Percentiles rank a stretch among this genome's conserved stretches.
phyloP scores from a whole-genome alignment of 2,888 invertebrate species.

The Volucella bombylans region DNA sequence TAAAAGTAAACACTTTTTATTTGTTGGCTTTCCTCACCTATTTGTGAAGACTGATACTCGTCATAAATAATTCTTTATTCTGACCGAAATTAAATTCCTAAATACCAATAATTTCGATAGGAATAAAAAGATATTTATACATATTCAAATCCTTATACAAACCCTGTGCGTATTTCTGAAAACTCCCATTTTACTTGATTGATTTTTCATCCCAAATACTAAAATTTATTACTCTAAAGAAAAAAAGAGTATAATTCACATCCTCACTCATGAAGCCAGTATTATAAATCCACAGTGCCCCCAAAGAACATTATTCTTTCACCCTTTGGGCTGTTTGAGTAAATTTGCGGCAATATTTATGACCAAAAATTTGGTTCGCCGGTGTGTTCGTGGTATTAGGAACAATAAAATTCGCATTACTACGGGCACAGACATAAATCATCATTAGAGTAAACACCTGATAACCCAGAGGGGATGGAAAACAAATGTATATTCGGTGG shows the following conservation, averaged over 20 bases:
- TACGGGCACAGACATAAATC: slow-evolving; percentile 42
- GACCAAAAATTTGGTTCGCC: slow-evolving; percentile 6
- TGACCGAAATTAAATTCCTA: too few species aligned
- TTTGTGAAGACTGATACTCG: too few species aligned
- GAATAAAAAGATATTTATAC: too few species aligned
- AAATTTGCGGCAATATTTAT: slow-evolving; percentile 9
- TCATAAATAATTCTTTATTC: too few species aligned
- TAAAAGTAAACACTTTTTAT: too few species aligned
- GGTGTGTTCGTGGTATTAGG: slow-evolving; percentile 39
- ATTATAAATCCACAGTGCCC: neutral
- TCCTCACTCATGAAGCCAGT: slow-evolving; percentile 22
- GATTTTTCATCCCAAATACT: slow-evolving; percentile 6
- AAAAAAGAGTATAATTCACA: slow-evolving; percentile 9
- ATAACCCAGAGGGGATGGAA: slow-evolving; percentile 13
- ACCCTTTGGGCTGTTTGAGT: neutral
- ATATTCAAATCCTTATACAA: too few species aligned
- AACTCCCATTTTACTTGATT: neutral
- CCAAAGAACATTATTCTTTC: neutral
- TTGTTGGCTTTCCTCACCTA: too few species aligned
- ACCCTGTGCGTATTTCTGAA: too few species aligned
- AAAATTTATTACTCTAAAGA: slow-evolving; percentile 15
- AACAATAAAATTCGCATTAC: slow-evolving; percentile 42
- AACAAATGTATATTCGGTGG: slow-evolving; percentile 18
- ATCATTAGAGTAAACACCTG: slow-evolving; percentile 12
- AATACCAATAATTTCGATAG: too few species aligned